Evolutionary conservation across 2,113 vertebrate species (phyloP), one percentile per base, ranked within the genome.

Genomic region (rabbit (Oryctolagus cuniculus)): DNA sequence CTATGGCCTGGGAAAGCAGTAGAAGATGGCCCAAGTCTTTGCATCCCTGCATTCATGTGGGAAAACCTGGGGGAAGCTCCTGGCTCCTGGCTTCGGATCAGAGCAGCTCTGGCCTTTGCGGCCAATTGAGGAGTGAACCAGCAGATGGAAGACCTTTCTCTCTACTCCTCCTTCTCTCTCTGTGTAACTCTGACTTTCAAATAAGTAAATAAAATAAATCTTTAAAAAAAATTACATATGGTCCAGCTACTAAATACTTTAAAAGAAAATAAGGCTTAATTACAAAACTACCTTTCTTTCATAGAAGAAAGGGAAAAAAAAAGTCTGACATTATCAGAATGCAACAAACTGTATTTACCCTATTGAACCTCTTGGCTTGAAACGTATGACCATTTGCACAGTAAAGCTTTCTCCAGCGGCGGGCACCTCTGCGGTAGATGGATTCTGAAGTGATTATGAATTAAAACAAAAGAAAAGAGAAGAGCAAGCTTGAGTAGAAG

Each of bases 391-490:
- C 99, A 73, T 99, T 99, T 97, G 99, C 99, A 98, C 99, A 99
- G 94, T 99, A 99, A 74, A 99, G 99, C 97, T 99, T 99, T 98
- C 99, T 99, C 99, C 99, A 99, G 92, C 99, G 99, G 77, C 99
- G 98, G 1, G 99, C 99, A 90, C 99, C 99, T 93, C 99, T 98
- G 44, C 99, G 99, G 98, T 99, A 99, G 98, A 99, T 99, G n/a
- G 99, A 99, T 96, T 99, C 99, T 99, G 98, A 87, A 92, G 77
- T 97, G 77, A 92, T 44, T 58, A 75, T 77, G 75, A 84, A 25
- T 89, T 58, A 25, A 51, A 38, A 64, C 51, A 58, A 66, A 81
- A 3, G 11, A n/a, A 81, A 51, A n/a, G 81, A 58, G 69, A 69
- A 51, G 4, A 90, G 27, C 15, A 94, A 72, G 12, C 29, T 0